Evolutionary conservation across 2,888 invertebrate genomes (phyloP), one percentile per base, ranked within the genome.

Genomic region (Notodonta ziczac): DNA sequence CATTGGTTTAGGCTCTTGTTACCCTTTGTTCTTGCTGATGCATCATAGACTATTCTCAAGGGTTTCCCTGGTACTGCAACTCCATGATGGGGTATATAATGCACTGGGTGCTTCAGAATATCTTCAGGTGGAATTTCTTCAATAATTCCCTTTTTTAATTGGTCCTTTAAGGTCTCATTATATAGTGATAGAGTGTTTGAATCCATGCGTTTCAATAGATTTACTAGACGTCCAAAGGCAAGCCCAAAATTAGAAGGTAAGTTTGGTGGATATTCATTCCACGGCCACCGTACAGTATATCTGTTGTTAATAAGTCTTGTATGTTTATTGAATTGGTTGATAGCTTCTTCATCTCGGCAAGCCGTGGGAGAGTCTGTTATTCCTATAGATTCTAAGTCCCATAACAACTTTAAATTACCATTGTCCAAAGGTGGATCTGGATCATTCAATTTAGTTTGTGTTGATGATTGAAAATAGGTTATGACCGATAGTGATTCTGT

Each of bases 321-420:
- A 13, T 65, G 65, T 7, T 65, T 58, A 50, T 72, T 72, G 35
- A 72, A 70, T 4, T 72, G 52, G 16, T 58, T 54, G 0, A 74
- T 35, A 0, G 65, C 67, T 59, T 67, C 66, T 39, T 70, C 71
- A 5, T 73, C 69, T 12, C 58, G 16, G 5, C 57, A 59, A 8
- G 57, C 7, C 9, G 59, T 66, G 2, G 69, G 64, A 10, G 62
- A 60, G 50, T 65, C 67, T 8, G 48, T 66, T 1, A 78, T 76
- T 8, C 75, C 75, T n/a, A 76, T 75, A 0, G 66, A 44, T 61
- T 78, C 73, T 5, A 78, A 39, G 4, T 68, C 65, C 76, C 75
- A 73, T 42, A 78, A 39, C 0, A 9, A 6, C 32, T 62, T 65
- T 1, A 73, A 42, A 9, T 65, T 55, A 5, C 51, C 60, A 16